Percentiles rank a stretch among this genome's conserved stretches.
These are phyloP conservation scores for Orthonyx spaldingii DNA, from an alignment of 2,113 vertebrate genomes.

Conservation along the genomic window DNA sequence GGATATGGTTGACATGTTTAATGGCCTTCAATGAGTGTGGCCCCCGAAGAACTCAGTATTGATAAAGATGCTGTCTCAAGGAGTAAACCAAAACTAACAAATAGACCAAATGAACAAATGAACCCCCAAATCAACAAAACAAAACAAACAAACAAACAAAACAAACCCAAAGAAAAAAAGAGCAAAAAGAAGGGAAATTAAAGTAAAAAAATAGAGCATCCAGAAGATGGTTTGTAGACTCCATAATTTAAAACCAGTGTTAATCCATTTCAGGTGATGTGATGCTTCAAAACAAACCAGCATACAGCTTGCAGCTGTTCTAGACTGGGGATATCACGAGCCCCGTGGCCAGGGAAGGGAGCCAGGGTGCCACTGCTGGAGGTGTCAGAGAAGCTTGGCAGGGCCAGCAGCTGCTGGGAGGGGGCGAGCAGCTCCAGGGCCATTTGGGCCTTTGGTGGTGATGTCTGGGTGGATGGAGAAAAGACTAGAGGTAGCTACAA, in stretches of 20 bases:
- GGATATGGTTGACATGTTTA: background rate
- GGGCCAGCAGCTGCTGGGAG: background rate
- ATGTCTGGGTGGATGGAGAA: background rate
- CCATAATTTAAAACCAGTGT: background rate
- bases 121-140: background rate
- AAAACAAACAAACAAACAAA: background rate
- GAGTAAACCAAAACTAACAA: background rate
- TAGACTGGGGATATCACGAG: background rate
- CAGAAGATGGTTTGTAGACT: background rate
- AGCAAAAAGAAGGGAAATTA: background rate
- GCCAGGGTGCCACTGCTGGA: background rate
- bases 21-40: background rate
- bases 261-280: background rate
- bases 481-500: background rate
- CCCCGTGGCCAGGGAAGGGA: background rate
- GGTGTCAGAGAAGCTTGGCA: background rate
- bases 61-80: background rate
- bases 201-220: background rate
- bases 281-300: background rate
- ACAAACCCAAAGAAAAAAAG: background rate
- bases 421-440: background rate
- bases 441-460: background rate
- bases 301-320: background rate
- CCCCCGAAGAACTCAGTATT: background rate
- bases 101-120: background rate